These are phyloP conservation scores for Drosophila kanekoi DNA, from an alignment of 2,888 invertebrate species.

Conservation along the genomic window DNA sequence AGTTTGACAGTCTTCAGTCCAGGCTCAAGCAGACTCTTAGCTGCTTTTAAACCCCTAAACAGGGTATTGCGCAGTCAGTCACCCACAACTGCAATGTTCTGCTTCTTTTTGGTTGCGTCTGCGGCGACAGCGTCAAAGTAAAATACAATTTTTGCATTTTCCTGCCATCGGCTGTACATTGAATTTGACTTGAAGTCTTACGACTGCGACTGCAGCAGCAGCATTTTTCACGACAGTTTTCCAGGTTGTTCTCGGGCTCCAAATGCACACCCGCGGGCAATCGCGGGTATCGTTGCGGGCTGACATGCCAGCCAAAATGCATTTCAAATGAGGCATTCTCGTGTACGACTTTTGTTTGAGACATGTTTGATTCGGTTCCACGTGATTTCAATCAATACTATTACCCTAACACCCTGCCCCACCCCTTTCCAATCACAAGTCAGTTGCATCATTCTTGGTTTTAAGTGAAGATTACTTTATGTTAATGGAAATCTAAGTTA, in stretches of 20 bases:
- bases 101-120: constrained; percentile 12
- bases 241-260: constrained; percentile 21
- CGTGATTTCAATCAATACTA: constrained; percentile 12
- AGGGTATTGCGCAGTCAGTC: neutral
- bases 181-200: constrained; percentile 54
- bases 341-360: constrained; percentile 16
- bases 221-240: constrained; percentile 35
- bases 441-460: no score
- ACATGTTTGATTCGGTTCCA: constrained; percentile 11
- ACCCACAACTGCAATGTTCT: neutral
- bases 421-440: neutral
- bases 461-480: neutral
- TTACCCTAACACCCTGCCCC: neutral
- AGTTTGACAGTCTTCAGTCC: no score
- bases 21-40: no score
- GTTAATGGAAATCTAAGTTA: no score
- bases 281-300: constrained; percentile 30
- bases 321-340: constrained; percentile 28
- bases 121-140: constrained; percentile 59
- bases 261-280: constrained; percentile 35
- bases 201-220: constrained; percentile 24
- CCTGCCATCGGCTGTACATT: constrained; percentile 68
- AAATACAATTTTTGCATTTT: constrained; percentile 72
- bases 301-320: constrained; percentile 38
- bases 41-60: no score